These are phyloP conservation scores for Odontamblyopus lacepedii DNA, from an alignment of 2,797 vertebrate species.

Conservation along the genomic window DNA sequence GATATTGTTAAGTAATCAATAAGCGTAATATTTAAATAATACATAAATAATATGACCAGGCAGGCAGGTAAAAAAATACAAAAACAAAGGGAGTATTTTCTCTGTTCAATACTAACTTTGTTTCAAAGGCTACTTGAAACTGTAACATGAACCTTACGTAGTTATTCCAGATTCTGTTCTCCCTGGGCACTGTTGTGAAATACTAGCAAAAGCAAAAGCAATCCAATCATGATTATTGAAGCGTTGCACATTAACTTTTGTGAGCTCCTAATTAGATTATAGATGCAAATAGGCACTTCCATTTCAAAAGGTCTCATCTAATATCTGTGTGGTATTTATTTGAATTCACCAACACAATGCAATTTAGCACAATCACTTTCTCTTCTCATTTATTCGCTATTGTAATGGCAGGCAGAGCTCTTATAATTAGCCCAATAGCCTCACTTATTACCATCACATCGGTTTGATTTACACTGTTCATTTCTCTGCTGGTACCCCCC, in stretches of 20 bases:
- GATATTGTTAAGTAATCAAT: no score
- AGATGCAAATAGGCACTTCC: background rate
- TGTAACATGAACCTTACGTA: constrained; percentile 12
- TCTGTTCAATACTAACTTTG: background rate
- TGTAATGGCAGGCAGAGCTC: constrained; percentile 7
- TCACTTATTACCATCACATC: constrained; percentile 45
- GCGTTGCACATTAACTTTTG: background rate
- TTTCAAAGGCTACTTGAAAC: constrained; percentile 17
- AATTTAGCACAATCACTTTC: constrained; percentile 1
- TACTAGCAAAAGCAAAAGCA: background rate
- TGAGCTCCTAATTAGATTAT: constrained; percentile 7
- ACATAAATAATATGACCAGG: background rate
- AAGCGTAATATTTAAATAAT: no score
- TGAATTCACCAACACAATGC: no score
- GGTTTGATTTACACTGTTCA: constrained; percentile 32
- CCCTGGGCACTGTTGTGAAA: background rate
- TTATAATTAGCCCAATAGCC: constrained; percentile 28
- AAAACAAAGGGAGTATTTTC: background rate
- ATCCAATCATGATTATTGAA: background rate
- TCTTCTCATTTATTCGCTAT: constrained; percentile 1
- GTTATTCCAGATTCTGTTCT: background rate
- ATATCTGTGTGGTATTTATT: background rate
- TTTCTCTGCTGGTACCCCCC: constrained; percentile 1
- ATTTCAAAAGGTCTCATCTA: background rate
- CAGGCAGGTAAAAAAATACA: background rate